A percentile compares a stretch with the other conserved stretches of the same genome.
These are phyloP conservation scores for Bubo blakistoni DNA, from an alignment of 2,113 vertebrate species.

Conservation along the genomic window DNA sequence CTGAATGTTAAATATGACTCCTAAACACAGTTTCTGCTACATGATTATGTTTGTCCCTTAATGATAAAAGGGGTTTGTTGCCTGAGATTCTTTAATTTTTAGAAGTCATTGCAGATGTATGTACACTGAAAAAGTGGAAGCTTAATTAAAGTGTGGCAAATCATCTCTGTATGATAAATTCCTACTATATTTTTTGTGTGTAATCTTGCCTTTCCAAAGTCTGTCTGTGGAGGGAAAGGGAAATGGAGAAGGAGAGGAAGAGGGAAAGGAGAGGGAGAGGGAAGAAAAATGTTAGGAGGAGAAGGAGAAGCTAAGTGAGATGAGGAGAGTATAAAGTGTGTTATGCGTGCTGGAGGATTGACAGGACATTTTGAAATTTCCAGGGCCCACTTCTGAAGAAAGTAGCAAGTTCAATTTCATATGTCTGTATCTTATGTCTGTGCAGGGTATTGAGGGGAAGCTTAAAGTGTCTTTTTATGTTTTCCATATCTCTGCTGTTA, in stretches of 20 bases:
- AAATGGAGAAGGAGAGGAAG: neutral
- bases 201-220: neutral
- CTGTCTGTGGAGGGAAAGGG: neutral
- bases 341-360: neutral
- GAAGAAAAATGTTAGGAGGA: neutral
- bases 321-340: neutral
- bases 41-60: neutral
- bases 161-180: neutral
- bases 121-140: neutral
- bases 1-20: neutral
- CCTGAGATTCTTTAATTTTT: neutral
- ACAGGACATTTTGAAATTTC: neutral
- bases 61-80: neutral
- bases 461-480: neutral
- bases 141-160: neutral
- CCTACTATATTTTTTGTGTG: neutral
- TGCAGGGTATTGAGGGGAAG: neutral
- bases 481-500: neutral
- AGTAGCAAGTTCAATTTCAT: neutral
- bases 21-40: neutral
- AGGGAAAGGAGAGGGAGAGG: neutral
- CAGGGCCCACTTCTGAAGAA: neutral
- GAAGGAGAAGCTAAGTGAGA: neutral
- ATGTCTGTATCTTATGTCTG: neutral
- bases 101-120: too few relatives aligned